A percentile compares a stretch with the other conserved stretches of the same genome.
These are phyloP conservation scores for Lapara coniferarum DNA, from an alignment of 2,888 invertebrate species.

Conservation along the genomic window DNA sequence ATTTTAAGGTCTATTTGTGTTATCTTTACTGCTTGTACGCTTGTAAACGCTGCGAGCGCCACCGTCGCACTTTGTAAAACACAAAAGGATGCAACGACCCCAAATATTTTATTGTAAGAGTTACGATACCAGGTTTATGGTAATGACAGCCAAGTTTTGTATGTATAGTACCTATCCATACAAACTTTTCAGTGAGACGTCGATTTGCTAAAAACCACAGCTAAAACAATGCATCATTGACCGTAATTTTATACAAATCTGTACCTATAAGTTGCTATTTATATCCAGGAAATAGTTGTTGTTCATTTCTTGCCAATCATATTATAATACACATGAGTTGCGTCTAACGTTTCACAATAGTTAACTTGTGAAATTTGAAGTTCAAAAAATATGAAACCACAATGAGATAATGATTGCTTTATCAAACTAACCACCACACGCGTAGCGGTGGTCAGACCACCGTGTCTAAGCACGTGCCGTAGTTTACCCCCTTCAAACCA, in stretches of 20 bases:
- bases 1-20: slow-evolving; percentile 57
- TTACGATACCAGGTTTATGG: slow-evolving; percentile 29
- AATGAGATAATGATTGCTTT: background rate
- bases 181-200: background rate
- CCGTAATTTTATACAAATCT: background rate
- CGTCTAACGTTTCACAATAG: background rate
- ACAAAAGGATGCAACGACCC: slow-evolving; percentile 47
- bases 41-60: slow-evolving; percentile 39
- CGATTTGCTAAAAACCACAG: background rate
- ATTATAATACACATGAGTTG: background rate
- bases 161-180: background rate
- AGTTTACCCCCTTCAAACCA: slow-evolving; percentile 59
- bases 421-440: slow-evolving; percentile 2
- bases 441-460: slow-evolving; percentile 44
- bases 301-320: no score
- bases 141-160: slow-evolving; percentile 10
- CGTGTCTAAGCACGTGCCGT: slow-evolving; percentile 63
- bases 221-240: no score
- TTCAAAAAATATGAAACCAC: background rate
- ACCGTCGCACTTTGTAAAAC: slow-evolving; percentile 40
- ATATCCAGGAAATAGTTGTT: no score
- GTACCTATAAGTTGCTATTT: background rate
- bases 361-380: no score
- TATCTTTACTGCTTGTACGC: slow-evolving; percentile 49
- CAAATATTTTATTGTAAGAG: slow-evolving; percentile 34